Conservation (phyloP, 2,113 vertebrate species). For the Alosa alosa region DNA sequence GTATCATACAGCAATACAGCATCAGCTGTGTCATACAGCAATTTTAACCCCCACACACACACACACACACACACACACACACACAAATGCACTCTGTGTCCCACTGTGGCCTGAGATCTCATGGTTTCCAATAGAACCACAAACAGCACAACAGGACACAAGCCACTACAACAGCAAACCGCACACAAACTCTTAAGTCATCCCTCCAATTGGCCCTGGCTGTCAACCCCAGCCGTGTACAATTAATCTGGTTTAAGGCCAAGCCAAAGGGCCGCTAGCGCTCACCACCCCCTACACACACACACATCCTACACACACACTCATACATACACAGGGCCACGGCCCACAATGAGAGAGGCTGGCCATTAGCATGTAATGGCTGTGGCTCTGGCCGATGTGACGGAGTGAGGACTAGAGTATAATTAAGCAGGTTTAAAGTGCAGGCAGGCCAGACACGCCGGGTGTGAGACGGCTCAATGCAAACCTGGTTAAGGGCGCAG, state of each 20-base stretch:
- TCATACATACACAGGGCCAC: not conserved
- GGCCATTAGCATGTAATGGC: not conserved
- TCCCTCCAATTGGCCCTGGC: not conserved
- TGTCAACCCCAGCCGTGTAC: not conserved
- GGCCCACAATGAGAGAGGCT: not conserved
- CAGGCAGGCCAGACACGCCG: not conserved
- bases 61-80: too few species aligned
- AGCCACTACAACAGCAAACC: not conserved
- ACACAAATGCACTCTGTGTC: too few species aligned
- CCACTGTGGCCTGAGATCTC: too few species aligned
- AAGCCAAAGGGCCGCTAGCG: not conserved
- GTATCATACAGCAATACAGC: too few species aligned
- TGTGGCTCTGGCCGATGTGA: not conserved
- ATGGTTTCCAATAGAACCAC: not conserved
- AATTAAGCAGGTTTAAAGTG: not conserved
- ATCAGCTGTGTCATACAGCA: too few species aligned
- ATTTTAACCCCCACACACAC: too few species aligned
- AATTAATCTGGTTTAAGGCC: slow-evolving; percentile 5
- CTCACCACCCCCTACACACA: not conserved
- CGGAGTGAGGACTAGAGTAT: not conserved
- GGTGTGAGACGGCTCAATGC: not conserved
- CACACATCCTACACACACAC: not conserved
- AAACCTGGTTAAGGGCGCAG: not conserved
- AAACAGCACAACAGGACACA: not conserved
- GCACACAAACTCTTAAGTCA: not conserved